Evolutionary conservation across 2,888 invertebrate species (phyloP).

Genomic region (Synergus laeviventris): DNA sequence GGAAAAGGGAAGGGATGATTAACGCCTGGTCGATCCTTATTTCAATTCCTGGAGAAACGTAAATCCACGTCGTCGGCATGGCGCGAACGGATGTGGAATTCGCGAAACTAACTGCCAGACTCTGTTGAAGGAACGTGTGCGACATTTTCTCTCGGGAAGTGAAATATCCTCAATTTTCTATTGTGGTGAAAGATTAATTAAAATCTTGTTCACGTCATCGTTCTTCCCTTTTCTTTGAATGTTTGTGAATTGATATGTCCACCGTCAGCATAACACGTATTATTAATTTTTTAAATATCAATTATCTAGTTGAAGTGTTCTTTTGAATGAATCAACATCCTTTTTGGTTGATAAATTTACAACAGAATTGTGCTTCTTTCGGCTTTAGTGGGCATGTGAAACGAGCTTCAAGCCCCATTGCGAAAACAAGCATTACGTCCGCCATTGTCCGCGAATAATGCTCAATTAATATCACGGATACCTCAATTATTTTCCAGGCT

Average conservation of each 20-base stretch:
- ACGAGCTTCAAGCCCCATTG: conserved; percentile 4
- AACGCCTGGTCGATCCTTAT: conserved; percentile 63
- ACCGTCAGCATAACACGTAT: background rate
- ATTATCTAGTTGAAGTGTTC: background rate
- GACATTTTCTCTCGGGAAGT: conserved; percentile 26
- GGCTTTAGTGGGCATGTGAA: background rate
- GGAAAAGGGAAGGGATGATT: conserved; percentile 56
- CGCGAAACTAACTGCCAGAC: conserved; percentile 34
- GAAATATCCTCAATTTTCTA: background rate
- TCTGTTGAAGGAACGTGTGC: conserved; percentile 39
- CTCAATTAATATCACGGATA: conserved; percentile 51
- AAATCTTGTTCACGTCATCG: background rate
- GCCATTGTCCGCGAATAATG: conserved; percentile 47
- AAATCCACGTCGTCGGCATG: conserved; percentile 63
- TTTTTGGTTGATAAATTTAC: background rate
- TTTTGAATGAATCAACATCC: background rate
- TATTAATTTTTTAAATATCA: background rate
- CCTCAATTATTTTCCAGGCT: conserved; percentile 36
- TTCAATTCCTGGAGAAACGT: conserved; percentile 65
- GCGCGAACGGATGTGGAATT: conserved; percentile 48
- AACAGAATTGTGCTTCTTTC: background rate
- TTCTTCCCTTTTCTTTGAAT: background rate
- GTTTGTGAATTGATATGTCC: background rate
- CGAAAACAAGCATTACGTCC: conserved; percentile 27
- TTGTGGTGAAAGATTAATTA: background rate